phyloP scores from a whole-genome alignment of 2,797 vertebrate species.

The Hyperoplus immaculatus region DNA sequence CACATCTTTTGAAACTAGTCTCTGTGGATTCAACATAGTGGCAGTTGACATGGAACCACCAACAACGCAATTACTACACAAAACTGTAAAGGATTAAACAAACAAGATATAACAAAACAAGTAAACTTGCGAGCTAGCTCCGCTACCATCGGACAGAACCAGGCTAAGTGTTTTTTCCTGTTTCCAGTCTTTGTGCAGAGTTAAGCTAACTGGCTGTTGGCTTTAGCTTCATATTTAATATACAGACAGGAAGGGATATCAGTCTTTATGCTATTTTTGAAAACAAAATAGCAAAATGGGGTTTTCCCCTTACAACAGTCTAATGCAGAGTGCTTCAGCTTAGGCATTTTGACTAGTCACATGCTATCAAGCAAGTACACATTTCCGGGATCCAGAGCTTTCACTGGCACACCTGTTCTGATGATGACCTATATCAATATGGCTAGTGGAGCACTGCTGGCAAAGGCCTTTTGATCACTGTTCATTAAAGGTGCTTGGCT shows the following conservation, averaged over 20 bases:
- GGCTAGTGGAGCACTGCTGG: slow-evolving; percentile 5
- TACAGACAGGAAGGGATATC: not conserved
- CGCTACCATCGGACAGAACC: not conserved
- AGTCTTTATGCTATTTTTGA: not conserved
- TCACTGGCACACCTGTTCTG: not conserved
- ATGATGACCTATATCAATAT: not conserved
- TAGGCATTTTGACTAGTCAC: not conserved
- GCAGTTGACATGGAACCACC: slow-evolving; percentile 71
- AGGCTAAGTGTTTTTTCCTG: not conserved
- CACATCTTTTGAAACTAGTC: slow-evolving; percentile 76
- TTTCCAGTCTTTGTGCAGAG: not conserved
- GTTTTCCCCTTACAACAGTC: slow-evolving; percentile 42
- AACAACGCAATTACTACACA: slow-evolving; percentile 28
- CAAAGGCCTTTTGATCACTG: slow-evolving; percentile 4
- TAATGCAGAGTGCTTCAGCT: slow-evolving; percentile 29
- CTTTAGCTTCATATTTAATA: not conserved
- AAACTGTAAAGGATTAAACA: not conserved
- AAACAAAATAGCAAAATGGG: not conserved
- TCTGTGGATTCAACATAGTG: slow-evolving; percentile 80
- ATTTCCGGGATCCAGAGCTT: not conserved
- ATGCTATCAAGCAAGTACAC: not conserved
- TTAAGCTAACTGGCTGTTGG: not conserved
- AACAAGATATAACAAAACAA: not conserved
- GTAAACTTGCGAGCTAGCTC: not conserved
- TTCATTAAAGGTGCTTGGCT: slow-evolving; percentile 30